phyloP scores from a whole-genome alignment of 2,888 invertebrate genomes.

The Megaustenia siamemsis region DNA sequence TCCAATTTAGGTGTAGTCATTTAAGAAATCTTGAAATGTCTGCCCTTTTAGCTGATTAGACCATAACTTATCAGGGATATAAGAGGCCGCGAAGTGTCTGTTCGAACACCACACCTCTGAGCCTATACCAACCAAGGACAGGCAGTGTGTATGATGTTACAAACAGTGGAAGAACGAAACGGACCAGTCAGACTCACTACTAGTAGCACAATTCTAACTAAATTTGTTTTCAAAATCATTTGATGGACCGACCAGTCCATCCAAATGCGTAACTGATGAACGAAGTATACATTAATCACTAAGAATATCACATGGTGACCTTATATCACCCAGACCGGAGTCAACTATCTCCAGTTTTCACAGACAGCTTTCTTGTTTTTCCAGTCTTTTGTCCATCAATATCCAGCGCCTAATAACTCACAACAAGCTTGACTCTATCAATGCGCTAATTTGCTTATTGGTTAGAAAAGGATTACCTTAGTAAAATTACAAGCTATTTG shows the following conservation, averaged over 20 bases:
- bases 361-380: conserved; percentile 46
- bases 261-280: conserved; percentile 2
- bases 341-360: conserved; percentile 34
- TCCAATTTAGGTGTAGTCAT: conserved; percentile 72
- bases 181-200: too few relatives aligned
- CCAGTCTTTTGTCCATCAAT: conserved; percentile 48
- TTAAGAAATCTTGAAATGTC: conserved; percentile 22
- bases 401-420: conserved; percentile 50
- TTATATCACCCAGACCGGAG: background rate
- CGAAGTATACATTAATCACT: background rate
- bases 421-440: conserved; percentile 40
- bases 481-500: background rate
- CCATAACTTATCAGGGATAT: conserved; percentile 18
- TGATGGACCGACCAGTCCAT: conserved; percentile 18
- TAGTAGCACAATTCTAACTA: conserved; percentile 18
- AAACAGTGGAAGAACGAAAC: background rate
- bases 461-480: background rate
- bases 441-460: conserved; percentile 24
- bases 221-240: conserved; percentile 12
- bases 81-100: background rate
- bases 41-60: conserved; percentile 35
- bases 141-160: background rate
- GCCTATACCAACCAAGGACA: conserved; percentile 40
- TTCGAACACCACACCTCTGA: background rate
- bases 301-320: conserved; percentile 42